phyloP scores from a whole-genome alignment of 2,797 vertebrate genomes.

The Xiphophorus birchmanni region DNA sequence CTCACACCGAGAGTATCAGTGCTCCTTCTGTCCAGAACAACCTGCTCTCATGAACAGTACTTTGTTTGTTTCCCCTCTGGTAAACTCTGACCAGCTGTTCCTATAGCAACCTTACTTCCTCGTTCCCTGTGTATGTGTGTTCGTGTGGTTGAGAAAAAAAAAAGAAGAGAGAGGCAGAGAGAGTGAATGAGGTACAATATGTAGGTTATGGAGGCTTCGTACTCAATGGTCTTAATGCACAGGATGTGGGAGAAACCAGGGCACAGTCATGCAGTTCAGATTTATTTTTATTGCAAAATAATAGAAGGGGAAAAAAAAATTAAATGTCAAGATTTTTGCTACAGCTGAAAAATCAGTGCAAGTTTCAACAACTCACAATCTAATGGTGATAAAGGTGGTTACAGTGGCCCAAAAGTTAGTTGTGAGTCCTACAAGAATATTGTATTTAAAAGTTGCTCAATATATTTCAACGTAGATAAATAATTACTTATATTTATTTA shows the following conservation, averaged over 20 bases:
- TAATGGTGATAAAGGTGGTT: neutral
- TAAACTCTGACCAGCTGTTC: slow-evolving; percentile 84
- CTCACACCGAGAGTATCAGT: slow-evolving; percentile 39
- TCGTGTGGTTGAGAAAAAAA: slow-evolving; percentile 11
- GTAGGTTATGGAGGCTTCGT: slow-evolving; percentile 35
- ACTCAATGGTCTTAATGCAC: slow-evolving; percentile 35
- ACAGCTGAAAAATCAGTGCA: neutral
- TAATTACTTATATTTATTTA: neutral
- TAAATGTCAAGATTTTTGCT: neutral
- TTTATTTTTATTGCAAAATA: neutral
- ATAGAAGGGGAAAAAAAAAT: neutral
- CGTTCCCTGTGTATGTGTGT: slow-evolving; percentile 62
- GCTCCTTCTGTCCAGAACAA: slow-evolving; percentile 57
- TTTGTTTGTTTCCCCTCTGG: slow-evolving; percentile 86
- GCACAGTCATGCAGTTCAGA: neutral
- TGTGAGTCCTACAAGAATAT: neutral
- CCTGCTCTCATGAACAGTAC: slow-evolving; percentile 79
- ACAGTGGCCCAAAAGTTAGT: neutral
- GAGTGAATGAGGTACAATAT: slow-evolving; percentile 19
- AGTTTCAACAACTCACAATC: neutral
- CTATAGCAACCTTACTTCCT: slow-evolving; percentile 82
- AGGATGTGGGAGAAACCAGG: neutral
- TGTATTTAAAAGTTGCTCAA: neutral
- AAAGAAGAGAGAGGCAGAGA: slow-evolving; percentile 14
- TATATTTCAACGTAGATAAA: neutral